These are phyloP conservation scores for Gonocerus acuteangulatus DNA, from an alignment of 2,888 invertebrate species.

Conservation along the genomic window DNA sequence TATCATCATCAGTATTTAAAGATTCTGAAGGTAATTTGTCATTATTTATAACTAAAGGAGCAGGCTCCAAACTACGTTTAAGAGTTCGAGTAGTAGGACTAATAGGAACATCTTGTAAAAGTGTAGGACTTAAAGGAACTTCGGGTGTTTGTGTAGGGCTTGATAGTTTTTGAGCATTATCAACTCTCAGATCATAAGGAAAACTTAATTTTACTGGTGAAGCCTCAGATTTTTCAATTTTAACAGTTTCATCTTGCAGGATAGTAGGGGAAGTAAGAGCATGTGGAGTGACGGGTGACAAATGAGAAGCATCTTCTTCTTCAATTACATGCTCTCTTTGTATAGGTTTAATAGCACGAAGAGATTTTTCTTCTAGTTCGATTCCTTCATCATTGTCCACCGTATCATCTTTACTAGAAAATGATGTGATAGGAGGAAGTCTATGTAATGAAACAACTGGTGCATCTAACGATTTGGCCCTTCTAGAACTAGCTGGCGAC, in stretches of 20 bases:
- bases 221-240: constrained; percentile 20
- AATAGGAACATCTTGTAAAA: neutral
- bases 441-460: constrained; percentile 72
- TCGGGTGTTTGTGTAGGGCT: neutral
- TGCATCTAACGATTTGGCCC: constrained; percentile 77
- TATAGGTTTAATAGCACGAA: constrained; percentile 28
- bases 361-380: constrained; percentile 38
- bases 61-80: constrained; percentile 4
- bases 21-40: constrained; percentile 19
- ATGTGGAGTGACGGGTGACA: constrained; percentile 24
- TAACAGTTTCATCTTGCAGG: neutral
- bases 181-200: too few relatives aligned
- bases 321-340: constrained; percentile 31
- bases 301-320: constrained; percentile 33
- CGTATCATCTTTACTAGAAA: constrained; percentile 83
- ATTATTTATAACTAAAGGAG: constrained; percentile 17
- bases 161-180: neutral
- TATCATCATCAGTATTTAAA: constrained; percentile 20
- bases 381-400: constrained; percentile 61
- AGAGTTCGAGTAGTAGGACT: neutral
- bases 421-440: constrained; percentile 73
- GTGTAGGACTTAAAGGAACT: neutral
- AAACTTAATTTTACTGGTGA: neutral
- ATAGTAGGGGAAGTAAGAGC: neutral
- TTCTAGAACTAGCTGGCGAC: constrained; percentile 64